Conservation (phyloP, 2,797 vertebrate genomes). For the Atherinosoma microstoma region DNA sequence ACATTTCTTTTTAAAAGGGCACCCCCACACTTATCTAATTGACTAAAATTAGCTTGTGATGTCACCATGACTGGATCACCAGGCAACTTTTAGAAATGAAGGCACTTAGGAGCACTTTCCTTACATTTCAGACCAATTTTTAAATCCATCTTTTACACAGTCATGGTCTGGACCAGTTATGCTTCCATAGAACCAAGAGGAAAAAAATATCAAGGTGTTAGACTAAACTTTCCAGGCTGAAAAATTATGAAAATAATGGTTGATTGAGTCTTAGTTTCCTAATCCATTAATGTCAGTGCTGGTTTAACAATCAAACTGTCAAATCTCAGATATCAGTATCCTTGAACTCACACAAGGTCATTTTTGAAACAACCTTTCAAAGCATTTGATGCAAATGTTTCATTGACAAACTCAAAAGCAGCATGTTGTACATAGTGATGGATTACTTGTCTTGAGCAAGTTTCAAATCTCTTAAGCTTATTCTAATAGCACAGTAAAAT, state of each 20-base stretch:
- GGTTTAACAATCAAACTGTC: conserved; percentile 8
- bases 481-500: conserved; percentile 51
- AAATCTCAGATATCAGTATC: conserved; percentile 8
- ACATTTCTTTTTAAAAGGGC: background rate
- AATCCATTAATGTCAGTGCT: background rate
- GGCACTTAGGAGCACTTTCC: background rate
- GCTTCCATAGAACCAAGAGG: background rate
- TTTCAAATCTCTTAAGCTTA: conserved; percentile 53
- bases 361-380: conserved; percentile 23
- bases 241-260: background rate
- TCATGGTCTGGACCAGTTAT: background rate
- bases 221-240: conserved; percentile 7
- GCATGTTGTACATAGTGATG: conserved; percentile 45
- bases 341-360: conserved; percentile 11
- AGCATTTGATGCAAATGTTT: conserved; percentile 33
- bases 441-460: conserved; percentile 53
- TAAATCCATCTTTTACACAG: background rate
- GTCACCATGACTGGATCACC: background rate
- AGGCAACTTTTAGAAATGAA: background rate
- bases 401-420: conserved; percentile 40
- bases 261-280: conserved; percentile 6
- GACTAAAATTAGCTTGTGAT: background rate
- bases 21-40: background rate
- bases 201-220: conserved; percentile 1
- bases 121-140: background rate